Percentiles rank a stretch among this genome's conserved stretches.
These are phyloP conservation scores for Amiota communis DNA, from an alignment of 2,888 invertebrate species.

Conservation along the genomic window DNA sequence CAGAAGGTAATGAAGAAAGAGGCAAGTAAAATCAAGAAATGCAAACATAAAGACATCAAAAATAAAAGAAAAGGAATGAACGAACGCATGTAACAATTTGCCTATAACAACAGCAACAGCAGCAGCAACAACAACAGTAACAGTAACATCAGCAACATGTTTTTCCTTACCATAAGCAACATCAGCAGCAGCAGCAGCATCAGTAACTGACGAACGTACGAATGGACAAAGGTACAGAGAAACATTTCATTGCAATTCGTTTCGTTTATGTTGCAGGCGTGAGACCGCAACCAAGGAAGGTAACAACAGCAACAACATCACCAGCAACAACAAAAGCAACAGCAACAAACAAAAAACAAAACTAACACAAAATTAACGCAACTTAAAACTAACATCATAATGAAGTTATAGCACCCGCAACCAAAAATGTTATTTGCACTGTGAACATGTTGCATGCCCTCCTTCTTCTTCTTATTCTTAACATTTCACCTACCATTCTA, in stretches of 20 bases:
- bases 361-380: conserved; percentile 3
- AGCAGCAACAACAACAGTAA: conserved; percentile 41
- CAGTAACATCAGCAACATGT: conserved; percentile 36
- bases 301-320: conserved; percentile 33
- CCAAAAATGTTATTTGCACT: no score
- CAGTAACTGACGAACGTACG: background rate
- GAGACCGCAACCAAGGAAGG: no score
- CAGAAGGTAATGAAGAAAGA: background rate
- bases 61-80: background rate
- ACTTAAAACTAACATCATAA: background rate
- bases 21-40: background rate
- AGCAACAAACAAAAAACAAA: conserved; percentile 21
- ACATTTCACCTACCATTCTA: no score
- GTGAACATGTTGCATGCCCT: no score
- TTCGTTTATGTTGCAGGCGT: no score
- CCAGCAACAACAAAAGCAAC: conserved; percentile 42
- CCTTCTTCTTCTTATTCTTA: no score
- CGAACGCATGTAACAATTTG: conserved; percentile 63
- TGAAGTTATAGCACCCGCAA: no score
- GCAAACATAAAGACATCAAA: conserved; percentile 28
- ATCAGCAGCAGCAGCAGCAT: background rate
- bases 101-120: conserved; percentile 54
- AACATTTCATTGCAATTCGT: background rate
- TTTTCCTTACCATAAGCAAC: background rate
- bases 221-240: background rate